Conservation (phyloP, 1,140 invertebrate genomes). For the Microvelia longipes region DNA sequence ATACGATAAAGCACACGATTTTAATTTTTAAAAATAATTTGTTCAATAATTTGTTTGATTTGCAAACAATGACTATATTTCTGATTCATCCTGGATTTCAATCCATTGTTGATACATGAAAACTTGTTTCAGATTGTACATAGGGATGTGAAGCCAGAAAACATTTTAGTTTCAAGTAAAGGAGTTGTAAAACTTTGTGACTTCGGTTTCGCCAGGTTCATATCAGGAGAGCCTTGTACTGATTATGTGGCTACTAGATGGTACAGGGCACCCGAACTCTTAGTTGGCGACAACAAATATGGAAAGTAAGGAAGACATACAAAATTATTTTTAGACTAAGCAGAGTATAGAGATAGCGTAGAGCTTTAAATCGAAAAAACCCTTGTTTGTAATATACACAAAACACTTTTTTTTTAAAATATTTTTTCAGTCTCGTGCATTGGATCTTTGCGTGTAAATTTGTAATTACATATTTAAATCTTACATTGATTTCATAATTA, state of each 20-base stretch:
- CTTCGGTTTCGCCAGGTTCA: constrained; percentile 66
- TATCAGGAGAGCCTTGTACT: constrained; percentile 53
- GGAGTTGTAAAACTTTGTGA: constrained; percentile 78
- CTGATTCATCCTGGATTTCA: too few species aligned
- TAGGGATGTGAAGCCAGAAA: constrained; percentile 82
- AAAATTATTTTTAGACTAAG: background rate
- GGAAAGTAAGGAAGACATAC: constrained; percentile 25
- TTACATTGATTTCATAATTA: too few species aligned
- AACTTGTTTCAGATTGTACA: constrained; percentile 61
- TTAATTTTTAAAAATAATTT: too few species aligned
- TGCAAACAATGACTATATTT: too few species aligned
- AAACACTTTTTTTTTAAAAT: too few species aligned
- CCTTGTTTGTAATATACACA: too few species aligned
- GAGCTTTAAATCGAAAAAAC: background rate
- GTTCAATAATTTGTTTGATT: too few species aligned
- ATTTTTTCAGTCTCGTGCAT: too few species aligned
- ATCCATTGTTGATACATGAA: too few species aligned
- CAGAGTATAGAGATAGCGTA: background rate
- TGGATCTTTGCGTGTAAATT: too few species aligned
- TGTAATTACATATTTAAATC: too few species aligned
- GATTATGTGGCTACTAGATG: constrained; percentile 72
- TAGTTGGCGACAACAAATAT: constrained; percentile 55
- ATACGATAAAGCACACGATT: too few species aligned
- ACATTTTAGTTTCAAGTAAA: constrained; percentile 61
- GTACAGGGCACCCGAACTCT: constrained; percentile 72